phyloP scores from a whole-genome alignment of 23 tunicate genomes.

The Styela plicata region DNA sequence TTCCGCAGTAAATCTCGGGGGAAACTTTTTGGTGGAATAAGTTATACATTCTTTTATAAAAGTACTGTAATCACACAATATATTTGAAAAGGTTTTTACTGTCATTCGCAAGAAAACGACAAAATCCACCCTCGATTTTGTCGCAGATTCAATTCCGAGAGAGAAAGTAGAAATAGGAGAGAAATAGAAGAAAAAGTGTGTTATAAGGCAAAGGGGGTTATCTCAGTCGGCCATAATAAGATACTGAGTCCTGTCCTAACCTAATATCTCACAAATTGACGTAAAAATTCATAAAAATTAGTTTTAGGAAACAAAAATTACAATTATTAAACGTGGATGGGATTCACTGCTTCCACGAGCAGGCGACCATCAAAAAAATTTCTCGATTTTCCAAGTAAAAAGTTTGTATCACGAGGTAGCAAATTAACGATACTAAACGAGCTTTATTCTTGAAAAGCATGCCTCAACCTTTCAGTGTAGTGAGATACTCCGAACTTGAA shows the following conservation, averaged over 20 bases:
- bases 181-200: background rate
- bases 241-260: no score
- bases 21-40: no score
- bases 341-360: background rate
- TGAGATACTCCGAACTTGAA: background rate
- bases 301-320: background rate
- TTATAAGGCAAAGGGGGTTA: no score
- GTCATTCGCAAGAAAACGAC: background rate
- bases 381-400: no score
- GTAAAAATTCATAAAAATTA: no score
- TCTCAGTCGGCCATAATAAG: no score
- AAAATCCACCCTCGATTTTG: constrained; percentile 25
- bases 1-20: no score
- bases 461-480: background rate
- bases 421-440: no score
- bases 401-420: no score
- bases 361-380: background rate
- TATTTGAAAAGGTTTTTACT: background rate
- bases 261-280: no score
- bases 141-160: background rate
- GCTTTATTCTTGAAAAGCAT: background rate
- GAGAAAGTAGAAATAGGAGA: background rate
- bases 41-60: no score
- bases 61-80: no score
- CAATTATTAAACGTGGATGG: background rate